These are phyloP conservation scores for Okapia johnstoni DNA, from an alignment of 2,113 vertebrate genomes.

Conservation along the genomic window DNA sequence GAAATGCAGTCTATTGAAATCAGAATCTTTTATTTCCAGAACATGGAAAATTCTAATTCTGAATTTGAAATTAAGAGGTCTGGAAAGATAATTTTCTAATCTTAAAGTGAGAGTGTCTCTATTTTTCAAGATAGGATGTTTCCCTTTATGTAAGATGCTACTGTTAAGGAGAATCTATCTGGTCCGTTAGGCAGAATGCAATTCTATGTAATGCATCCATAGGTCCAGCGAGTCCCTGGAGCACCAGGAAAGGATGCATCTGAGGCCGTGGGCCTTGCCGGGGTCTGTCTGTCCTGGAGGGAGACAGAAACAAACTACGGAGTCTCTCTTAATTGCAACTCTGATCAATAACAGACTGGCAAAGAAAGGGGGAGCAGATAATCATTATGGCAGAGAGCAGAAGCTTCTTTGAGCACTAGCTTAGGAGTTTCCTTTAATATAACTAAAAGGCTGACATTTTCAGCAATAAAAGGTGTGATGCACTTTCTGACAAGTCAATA, in stretches of 20 bases:
- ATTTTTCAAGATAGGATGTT: slow-evolving; percentile 5
- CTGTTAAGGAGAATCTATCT: neutral
- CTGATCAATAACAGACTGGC: neutral
- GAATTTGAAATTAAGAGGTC: slow-evolving; percentile 5
- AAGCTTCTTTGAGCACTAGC: neutral
- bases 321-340: neutral
- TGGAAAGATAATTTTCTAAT: neutral
- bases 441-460: slow-evolving; percentile 22
- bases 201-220: neutral
- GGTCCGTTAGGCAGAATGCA: neutral
- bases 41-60: neutral
- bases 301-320: neutral
- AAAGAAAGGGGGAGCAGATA: neutral
- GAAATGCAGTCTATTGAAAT: neutral
- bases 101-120: neutral
- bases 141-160: neutral
- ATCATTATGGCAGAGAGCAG: neutral
- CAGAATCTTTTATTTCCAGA: neutral
- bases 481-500: slow-evolving; percentile 8
- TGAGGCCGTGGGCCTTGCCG: neutral
- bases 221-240: rapidly evolving
- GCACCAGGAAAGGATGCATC: neutral
- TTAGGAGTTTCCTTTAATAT: neutral
- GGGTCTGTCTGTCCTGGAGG: neutral
- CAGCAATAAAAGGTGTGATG: neutral